Conservation (phyloP, 2,888 invertebrate genomes). For the Pseudeuparius sepicola region DNA sequence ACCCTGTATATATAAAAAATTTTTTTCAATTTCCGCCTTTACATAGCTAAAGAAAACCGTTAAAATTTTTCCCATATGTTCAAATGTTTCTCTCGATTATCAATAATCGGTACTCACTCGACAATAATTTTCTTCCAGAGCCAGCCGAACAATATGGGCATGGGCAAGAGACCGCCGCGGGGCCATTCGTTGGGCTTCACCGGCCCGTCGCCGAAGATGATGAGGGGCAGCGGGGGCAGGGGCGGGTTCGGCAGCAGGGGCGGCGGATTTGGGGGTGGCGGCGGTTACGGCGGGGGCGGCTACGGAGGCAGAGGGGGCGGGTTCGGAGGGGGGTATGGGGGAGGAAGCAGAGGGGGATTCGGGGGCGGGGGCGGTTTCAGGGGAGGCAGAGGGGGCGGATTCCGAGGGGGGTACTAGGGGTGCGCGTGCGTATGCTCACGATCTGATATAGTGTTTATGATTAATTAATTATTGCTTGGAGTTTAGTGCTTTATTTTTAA, state of each 20-base stretch:
- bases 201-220: slow-evolving; percentile 39
- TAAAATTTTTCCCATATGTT: no score
- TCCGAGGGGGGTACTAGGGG: slow-evolving; percentile 16
- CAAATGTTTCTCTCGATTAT: no score
- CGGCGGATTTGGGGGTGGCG: slow-evolving; percentile 20
- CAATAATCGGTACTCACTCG: no score
- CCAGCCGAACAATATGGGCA: slow-evolving; percentile 16
- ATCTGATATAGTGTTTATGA: no score
- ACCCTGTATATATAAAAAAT: no score
- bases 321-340: slow-evolving; percentile 40
- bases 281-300: slow-evolving; percentile 22
- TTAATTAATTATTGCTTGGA: neutral
- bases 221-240: slow-evolving; percentile 30
- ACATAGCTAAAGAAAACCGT: no score
- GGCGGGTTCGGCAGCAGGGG: slow-evolving; percentile 26
- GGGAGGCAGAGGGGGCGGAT: slow-evolving; percentile 14
- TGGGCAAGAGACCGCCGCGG: slow-evolving; percentile 41
- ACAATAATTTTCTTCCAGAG: no score
- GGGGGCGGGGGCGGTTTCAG: slow-evolving; percentile 16
- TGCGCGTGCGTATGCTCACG: no score
- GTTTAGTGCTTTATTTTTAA: slow-evolving; percentile 1
- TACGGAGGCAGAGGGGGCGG: slow-evolving; percentile 24
- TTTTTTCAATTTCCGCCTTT: slow-evolving; percentile 44
- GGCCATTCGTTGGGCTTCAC: slow-evolving; percentile 37
- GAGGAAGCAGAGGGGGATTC: slow-evolving; percentile 16